These are phyloP conservation scores for Hemiscyllium ocellatum DNA, from an alignment of 2,113 vertebrate genomes.

Conservation along the genomic window DNA sequence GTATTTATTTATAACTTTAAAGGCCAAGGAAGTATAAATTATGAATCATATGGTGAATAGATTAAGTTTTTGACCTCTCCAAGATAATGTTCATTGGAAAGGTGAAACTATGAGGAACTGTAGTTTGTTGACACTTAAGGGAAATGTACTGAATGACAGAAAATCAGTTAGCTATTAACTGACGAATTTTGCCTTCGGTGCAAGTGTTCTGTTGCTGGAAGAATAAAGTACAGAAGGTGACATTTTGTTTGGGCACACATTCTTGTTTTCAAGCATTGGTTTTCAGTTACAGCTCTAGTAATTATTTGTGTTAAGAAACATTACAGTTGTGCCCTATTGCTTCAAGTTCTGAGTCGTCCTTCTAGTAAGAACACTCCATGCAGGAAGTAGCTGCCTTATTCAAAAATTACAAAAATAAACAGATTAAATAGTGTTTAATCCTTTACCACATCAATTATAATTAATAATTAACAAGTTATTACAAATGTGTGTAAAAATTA, in stretches of 20 bases:
- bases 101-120: background rate
- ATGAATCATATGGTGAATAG: background rate
- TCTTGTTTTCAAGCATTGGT: background rate
- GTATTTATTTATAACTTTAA: background rate
- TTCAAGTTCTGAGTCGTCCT: background rate
- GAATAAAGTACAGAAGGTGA: background rate
- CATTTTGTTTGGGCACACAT: background rate
- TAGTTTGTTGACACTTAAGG: background rate
- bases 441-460: background rate
- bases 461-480: constrained; percentile 25
- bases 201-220: background rate
- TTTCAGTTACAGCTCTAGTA: background rate
- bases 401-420: constrained; percentile 4
- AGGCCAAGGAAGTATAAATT: background rate
- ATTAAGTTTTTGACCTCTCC: background rate
- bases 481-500: background rate
- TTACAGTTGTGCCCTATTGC: background rate
- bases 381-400: background rate
- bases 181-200: background rate
- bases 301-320: background rate
- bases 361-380: background rate
- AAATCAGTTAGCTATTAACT: background rate
- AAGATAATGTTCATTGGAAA: background rate
- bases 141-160: background rate
- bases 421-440: constrained; percentile 6